A percentile compares a stretch with the other conserved stretches of the same genome.
phyloP scores from a whole-genome alignment of 2,797 vertebrate genomes.

The Helostoma temminkii region DNA sequence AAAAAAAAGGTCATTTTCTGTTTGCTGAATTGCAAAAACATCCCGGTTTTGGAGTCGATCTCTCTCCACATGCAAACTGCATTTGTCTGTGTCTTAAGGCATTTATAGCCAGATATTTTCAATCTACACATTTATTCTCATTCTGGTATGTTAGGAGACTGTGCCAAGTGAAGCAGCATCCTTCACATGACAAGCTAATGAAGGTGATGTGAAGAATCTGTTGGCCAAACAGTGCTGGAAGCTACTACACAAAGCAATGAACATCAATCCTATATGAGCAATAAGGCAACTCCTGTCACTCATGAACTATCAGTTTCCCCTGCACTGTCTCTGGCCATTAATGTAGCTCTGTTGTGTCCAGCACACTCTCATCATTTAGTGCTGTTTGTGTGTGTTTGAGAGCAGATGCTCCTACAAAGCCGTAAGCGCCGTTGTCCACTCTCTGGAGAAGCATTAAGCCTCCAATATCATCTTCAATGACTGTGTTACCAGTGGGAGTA shows the following conservation, averaged over 20 bases:
- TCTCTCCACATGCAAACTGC: neutral
- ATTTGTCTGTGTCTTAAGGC: neutral
- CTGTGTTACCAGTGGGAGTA: constrained; percentile 14
- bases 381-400: constrained; percentile 1
- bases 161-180: neutral
- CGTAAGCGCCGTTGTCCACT: neutral
- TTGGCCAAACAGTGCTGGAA: neutral
- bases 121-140: neutral
- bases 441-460: constrained; percentile 33
- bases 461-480: constrained; percentile 24
- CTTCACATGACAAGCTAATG: constrained; percentile 14
- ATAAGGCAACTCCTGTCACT: constrained; percentile 25
- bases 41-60: too few species aligned
- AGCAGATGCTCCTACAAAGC: constrained; percentile 35
- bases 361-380: constrained; percentile 1
- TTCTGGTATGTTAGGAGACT: neutral
- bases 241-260: neutral
- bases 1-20: too few species aligned
- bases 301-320: constrained; percentile 18
- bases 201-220: constrained; percentile 6
- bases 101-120: neutral
- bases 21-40: too few species aligned
- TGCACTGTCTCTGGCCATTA: constrained; percentile 1
- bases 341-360: constrained; percentile 2
- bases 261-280: neutral